These are phyloP conservation scores for Salvelinus sp. DNA, from an alignment of 2,113 vertebrate species.

Conservation along the genomic window DNA sequence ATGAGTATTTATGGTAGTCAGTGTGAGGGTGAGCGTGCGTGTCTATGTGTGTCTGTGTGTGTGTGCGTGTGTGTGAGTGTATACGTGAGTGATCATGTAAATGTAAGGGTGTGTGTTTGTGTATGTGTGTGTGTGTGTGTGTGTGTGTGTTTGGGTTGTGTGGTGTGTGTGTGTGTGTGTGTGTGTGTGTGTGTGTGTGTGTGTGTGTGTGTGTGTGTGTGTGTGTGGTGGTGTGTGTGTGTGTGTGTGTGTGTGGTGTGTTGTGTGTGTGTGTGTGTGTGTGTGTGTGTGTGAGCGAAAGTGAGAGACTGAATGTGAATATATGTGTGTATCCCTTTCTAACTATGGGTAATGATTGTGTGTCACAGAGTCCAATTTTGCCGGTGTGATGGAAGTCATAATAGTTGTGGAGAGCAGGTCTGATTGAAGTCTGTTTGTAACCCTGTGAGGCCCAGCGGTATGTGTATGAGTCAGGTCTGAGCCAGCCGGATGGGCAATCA, in stretches of 20 bases:
- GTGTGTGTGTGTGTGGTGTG: no score
- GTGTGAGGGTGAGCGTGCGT: not conserved
- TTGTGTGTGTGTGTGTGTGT: no score
- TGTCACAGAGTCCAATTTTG: conserved; percentile 49
- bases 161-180: not conserved
- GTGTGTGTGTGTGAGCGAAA: no score
- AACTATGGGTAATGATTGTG: conserved; percentile 25
- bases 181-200: not conserved
- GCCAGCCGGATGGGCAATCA: conserved; percentile 56
- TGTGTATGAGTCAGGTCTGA: conserved; percentile 23
- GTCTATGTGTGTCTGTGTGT: not conserved
- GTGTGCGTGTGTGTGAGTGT: conserved; percentile 9
- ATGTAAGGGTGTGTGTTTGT: not conserved
- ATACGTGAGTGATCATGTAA: not conserved
- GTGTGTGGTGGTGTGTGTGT: no score
- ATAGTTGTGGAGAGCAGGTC: conserved; percentile 39
- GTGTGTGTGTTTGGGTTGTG: not conserved
- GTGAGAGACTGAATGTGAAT: no score
- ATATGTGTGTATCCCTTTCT: not conserved
- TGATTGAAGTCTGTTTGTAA: conserved; percentile 67
- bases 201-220: no score
- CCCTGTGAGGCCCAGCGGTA: conserved; percentile 16
- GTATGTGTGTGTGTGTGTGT: not conserved
- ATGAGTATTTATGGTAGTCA: not conserved
- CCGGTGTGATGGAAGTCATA: conserved; percentile 60